These are phyloP conservation scores for Cremastinae sp. DNA, from an alignment of 2,888 invertebrate genomes.

Conservation along the genomic window DNA sequence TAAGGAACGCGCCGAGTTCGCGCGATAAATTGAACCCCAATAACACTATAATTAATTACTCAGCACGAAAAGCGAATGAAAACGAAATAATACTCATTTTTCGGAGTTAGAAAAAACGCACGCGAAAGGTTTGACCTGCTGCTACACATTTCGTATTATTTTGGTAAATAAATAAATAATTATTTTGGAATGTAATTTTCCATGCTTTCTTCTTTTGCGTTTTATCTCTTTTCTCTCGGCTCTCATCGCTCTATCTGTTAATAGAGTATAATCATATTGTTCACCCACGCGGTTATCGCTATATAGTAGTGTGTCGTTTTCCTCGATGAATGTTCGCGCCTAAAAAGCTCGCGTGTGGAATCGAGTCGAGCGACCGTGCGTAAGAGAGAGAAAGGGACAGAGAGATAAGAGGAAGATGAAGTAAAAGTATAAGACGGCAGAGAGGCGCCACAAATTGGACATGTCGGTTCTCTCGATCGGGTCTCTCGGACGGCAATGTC, in stretches of 20 bases:
- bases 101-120: no score
- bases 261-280: slow-evolving; percentile 22
- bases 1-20: slow-evolving; percentile 66
- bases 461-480: slow-evolving; percentile 65
- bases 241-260: slow-evolving; percentile 41
- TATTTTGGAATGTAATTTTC: slow-evolving; percentile 3
- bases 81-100: no score
- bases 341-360: slow-evolving; percentile 23
- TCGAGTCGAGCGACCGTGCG: not conserved
- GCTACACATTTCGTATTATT: no score
- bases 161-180: no score
- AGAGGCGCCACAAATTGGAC: slow-evolving; percentile 75
- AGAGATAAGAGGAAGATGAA: slow-evolving; percentile 5
- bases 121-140: no score
- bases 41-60: slow-evolving; percentile 32
- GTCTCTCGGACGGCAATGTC: slow-evolving; percentile 53
- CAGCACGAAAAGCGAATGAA: not conserved
- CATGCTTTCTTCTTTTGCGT: not conserved
- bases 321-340: slow-evolving; percentile 28
- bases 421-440: slow-evolving; percentile 10
- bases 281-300: slow-evolving; percentile 16
- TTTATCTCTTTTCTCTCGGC: slow-evolving; percentile 1
- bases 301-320: no score
- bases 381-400: slow-evolving; percentile 17
- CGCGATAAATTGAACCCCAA: slow-evolving; percentile 69